phyloP scores from a whole-genome alignment of 2,797 vertebrate species.

The Alauda arvensis region DNA sequence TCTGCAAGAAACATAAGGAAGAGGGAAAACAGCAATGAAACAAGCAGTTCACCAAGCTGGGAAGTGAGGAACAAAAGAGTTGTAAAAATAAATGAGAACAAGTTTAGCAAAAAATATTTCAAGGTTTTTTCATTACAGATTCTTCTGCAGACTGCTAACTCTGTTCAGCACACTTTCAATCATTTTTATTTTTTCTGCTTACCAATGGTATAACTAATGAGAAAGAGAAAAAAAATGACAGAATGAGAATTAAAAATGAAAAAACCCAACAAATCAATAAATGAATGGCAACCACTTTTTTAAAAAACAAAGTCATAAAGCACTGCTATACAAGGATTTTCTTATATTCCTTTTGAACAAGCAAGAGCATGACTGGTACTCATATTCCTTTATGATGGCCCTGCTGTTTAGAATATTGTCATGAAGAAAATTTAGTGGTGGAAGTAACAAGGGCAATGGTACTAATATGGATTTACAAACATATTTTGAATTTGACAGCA shows the following conservation, averaged over 20 bases:
- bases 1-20: neutral
- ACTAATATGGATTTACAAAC: neutral
- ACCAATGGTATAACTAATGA: neutral
- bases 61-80: neutral
- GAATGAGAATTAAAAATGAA: neutral
- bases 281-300: neutral
- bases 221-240: neutral
- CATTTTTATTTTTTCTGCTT: neutral
- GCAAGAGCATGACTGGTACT: neutral
- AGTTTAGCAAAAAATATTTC: neutral
- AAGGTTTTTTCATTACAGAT: neutral
- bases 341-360: neutral
- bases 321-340: neutral
- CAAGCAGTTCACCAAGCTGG: neutral
- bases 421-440: neutral
- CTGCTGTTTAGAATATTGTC: neutral
- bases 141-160: neutral
- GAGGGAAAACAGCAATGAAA: neutral
- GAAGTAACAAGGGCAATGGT: neutral
- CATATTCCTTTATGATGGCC: accelerated
- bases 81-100: constrained; percentile 7
- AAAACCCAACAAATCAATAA: neutral
- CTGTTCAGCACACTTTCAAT: neutral
- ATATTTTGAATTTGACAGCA: neutral
- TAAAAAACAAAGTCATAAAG: neutral